These are phyloP conservation scores for Philypnodon macrostomus DNA, from an alignment of 2,797 vertebrate species.

Conservation along the genomic window DNA sequence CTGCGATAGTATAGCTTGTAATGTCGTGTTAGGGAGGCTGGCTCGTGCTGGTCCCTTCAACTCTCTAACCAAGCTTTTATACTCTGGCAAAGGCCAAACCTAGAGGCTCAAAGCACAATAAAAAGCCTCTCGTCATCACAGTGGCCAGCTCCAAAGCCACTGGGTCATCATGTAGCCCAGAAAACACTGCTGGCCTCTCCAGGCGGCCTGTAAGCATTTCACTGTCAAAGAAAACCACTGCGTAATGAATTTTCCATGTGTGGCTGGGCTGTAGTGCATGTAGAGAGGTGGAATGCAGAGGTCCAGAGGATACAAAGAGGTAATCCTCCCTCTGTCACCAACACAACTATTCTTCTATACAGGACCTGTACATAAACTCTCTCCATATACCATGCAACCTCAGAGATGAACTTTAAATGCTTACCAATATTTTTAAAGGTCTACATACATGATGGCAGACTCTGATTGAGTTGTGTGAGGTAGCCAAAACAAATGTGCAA, in stretches of 20 bases:
- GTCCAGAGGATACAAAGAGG: constrained; percentile 54
- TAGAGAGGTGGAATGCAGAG: constrained; percentile 55
- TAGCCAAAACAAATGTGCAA: no score
- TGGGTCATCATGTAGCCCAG: constrained; percentile 77
- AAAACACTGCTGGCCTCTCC: constrained; percentile 63
- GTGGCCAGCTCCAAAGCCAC: constrained; percentile 69
- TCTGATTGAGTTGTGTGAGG: no score
- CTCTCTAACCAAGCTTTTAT: constrained; percentile 81
- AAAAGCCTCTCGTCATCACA: constrained; percentile 86
- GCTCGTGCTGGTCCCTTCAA: constrained; percentile 68
- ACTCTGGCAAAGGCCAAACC: constrained; percentile 86
- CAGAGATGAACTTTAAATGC: background rate
- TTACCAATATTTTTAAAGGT: no score
- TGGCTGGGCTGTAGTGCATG: constrained; percentile 40
- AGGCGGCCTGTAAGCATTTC: constrained; percentile 83
- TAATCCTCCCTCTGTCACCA: constrained; percentile 48
- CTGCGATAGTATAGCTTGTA: constrained; percentile 83
- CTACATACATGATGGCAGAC: no score
- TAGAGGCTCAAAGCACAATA: constrained; percentile 78
- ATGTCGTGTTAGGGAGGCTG: constrained; percentile 76
- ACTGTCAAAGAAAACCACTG: constrained; percentile 82
- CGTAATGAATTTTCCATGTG: constrained; percentile 62
- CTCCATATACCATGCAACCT: background rate
- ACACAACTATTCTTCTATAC: constrained; percentile 11
- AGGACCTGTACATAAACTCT: no score